phyloP scores from a whole-genome alignment of 2,113 vertebrate species.

The Muscicapa adusta region DNA sequence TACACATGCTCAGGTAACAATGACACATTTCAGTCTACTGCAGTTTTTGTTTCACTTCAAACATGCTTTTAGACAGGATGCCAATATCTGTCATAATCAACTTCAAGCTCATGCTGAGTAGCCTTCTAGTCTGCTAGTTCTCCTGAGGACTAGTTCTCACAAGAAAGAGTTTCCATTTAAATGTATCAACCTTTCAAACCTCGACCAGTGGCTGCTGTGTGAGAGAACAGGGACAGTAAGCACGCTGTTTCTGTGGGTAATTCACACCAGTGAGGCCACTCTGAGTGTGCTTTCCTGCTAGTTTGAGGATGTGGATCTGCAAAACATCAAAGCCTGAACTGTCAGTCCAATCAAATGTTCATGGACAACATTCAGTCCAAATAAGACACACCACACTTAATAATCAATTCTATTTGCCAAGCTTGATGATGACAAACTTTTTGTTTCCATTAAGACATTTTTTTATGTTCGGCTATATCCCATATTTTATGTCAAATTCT shows the following conservation, averaged over 20 bases:
- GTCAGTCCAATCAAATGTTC: not conserved
- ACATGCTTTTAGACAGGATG: constrained; percentile 11
- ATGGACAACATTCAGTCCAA: not conserved
- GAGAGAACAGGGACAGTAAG: not conserved
- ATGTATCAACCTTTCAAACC: not conserved
- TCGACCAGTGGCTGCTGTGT: not conserved
- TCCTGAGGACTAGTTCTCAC: not conserved
- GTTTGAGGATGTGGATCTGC: not conserved
- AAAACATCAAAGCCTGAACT: not conserved
- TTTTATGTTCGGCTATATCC: not conserved
- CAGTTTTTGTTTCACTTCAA: not conserved
- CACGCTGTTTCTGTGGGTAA: not conserved
- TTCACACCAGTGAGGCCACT: not conserved
- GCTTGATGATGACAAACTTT: not conserved
- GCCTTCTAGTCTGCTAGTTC: not conserved
- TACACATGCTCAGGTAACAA: constrained; percentile 12
- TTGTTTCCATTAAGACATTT: not conserved
- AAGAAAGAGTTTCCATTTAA: not conserved
- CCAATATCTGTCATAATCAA: constrained; percentile 23
- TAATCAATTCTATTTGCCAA: not conserved
- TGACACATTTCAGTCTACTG: constrained; percentile 11
- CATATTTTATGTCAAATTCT: not conserved
- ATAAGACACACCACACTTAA: not conserved
- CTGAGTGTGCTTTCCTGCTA: not conserved
- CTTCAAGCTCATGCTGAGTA: not conserved